Percentiles rank a stretch among this genome's conserved stretches.
Evolutionary conservation across 1,140 invertebrate genomes (phyloP).

Genomic region (Druon quercuslanigerum): DNA sequence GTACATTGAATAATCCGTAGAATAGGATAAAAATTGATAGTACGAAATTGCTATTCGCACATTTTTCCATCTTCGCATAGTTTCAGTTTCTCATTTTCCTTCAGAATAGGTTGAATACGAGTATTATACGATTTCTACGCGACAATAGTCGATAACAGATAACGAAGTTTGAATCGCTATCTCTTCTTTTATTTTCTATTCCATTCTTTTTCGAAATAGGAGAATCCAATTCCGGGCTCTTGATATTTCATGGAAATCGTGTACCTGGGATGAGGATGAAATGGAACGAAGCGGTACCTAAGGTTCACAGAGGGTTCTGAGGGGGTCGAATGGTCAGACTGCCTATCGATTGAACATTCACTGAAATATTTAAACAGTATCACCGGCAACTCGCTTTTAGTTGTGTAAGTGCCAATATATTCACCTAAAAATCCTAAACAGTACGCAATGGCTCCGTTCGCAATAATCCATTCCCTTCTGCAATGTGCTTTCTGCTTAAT

Average conservation of each 20-base stretch:
- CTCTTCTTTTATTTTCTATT: conserved; percentile 33
- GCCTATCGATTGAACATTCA: conserved; percentile 70
- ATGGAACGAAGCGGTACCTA: conserved; percentile 46
- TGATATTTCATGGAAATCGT: conserved; percentile 67
- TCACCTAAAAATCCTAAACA: conserved; percentile 32
- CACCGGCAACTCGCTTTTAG: conserved; percentile 54
- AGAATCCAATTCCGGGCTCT: conserved; percentile 65
- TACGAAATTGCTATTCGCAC: not conserved
- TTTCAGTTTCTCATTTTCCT: conserved; percentile 26
- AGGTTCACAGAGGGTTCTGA: conserved; percentile 47
- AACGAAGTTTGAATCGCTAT: conserved; percentile 40
- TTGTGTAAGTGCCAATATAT: conserved; percentile 49
- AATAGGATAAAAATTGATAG: conserved; percentile 18
- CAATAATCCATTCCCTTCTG: conserved; percentile 4
- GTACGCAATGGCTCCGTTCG: conserved; percentile 6
- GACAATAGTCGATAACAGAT: conserved; percentile 31
- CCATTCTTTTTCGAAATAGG: conserved; percentile 49
- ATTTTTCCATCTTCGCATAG: conserved; percentile 4
- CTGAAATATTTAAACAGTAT: conserved; percentile 71
- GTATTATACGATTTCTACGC: conserved; percentile 27
- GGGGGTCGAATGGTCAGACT: conserved; percentile 49
- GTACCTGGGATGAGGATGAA: conserved; percentile 49
- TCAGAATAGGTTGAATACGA: conserved; percentile 16
- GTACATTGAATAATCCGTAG: not conserved
- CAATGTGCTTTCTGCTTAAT: conserved; percentile 15